These are phyloP conservation scores for Malthinus flaveolus DNA, from an alignment of 2,888 invertebrate species.

Conservation along the genomic window DNA sequence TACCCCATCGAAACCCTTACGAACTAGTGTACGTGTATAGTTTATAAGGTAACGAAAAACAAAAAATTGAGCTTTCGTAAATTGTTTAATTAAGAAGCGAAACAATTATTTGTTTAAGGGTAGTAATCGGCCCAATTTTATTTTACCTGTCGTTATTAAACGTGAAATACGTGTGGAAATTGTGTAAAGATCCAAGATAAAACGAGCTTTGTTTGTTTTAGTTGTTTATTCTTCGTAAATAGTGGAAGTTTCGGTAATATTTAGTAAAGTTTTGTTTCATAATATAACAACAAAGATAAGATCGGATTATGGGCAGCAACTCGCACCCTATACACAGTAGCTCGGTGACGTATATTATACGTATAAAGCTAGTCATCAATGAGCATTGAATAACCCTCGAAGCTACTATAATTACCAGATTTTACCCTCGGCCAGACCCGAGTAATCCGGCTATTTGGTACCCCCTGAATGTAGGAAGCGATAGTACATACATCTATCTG, in stretches of 20 bases:
- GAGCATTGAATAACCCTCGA: constrained; percentile 52
- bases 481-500: constrained; percentile 39
- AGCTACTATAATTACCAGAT: constrained; percentile 52
- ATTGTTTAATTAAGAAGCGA: constrained; percentile 8
- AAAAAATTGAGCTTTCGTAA: neutral
- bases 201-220: constrained; percentile 1
- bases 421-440: constrained; percentile 46
- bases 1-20: too few relatives aligned
- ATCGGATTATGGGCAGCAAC: constrained; percentile 48
- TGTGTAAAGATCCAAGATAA: constrained; percentile 6
- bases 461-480: constrained; percentile 36
- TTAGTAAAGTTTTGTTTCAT: constrained; percentile 37
- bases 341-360: constrained; percentile 35
- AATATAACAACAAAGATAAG: constrained; percentile 48
- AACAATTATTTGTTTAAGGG: constrained; percentile 3
- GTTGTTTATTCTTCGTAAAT: neutral
- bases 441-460: constrained; percentile 51
- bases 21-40: neutral
- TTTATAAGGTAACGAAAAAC: neutral
- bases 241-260: constrained; percentile 12
- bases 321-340: constrained; percentile 29
- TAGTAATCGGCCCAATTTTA: constrained; percentile 10
- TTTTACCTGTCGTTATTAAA: neutral
- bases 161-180: neutral
- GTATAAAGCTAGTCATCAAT: constrained; percentile 48